Evolutionary conservation across 1,140 invertebrate species (phyloP).

Genomic region (Microplitis mediator): DNA sequence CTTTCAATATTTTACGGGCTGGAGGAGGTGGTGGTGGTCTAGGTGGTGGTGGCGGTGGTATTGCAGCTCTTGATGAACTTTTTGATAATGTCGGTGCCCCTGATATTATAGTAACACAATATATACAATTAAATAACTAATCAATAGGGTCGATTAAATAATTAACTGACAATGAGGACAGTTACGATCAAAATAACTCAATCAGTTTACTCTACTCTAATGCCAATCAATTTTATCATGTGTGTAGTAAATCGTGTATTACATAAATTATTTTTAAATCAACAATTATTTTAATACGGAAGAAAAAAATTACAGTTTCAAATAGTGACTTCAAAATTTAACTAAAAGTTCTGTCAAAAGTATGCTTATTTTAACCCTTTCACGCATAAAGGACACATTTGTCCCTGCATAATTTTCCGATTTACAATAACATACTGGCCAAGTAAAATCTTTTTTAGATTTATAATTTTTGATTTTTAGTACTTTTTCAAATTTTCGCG

Average conservation of each 20-base stretch:
- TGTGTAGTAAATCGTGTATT: background rate
- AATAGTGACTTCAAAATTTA: too few relatives aligned
- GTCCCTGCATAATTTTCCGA: too few relatives aligned
- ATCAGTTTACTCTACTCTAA: background rate
- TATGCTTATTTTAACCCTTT: too few relatives aligned
- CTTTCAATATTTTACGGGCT: slow-evolving; percentile 54
- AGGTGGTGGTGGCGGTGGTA: slow-evolving; percentile 69
- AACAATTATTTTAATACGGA: too few relatives aligned
- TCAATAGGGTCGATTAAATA: slow-evolving; percentile 10
- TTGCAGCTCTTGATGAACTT: slow-evolving; percentile 56
- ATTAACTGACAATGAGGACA: slow-evolving; percentile 6
- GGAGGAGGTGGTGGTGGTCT: slow-evolving; percentile 76
- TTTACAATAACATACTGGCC: too few relatives aligned
- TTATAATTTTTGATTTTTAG: too few relatives aligned
- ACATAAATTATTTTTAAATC: too few relatives aligned
- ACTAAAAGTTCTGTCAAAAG: too few relatives aligned
- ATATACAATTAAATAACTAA: background rate
- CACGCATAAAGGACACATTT: too few relatives aligned
- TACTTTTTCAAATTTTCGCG: too few relatives aligned
- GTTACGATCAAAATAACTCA: slow-evolving; percentile 9
- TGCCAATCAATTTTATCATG: background rate
- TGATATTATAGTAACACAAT: slow-evolving; percentile 18
- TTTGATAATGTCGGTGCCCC: slow-evolving; percentile 59
- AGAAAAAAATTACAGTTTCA: too few relatives aligned
- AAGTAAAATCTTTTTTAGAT: too few relatives aligned